Percentiles rank a stretch among this genome's conserved stretches.
Conservation (phyloP, 1,140 invertebrate species). For the Apis cerana region DNA sequence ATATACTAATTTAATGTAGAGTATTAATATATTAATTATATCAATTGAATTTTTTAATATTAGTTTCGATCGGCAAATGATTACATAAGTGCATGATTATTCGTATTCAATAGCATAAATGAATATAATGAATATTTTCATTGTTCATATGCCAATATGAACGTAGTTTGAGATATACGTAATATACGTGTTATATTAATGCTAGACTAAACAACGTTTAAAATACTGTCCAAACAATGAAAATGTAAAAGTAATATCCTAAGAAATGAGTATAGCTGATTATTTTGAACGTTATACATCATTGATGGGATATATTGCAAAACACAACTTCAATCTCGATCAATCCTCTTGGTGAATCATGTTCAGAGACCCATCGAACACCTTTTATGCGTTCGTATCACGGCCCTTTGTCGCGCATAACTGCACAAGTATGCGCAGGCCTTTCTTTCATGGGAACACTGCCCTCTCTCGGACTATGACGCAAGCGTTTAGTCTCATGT, state of each 20-base stretch:
- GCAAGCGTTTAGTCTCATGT: slow-evolving; percentile 53
- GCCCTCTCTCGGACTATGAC: slow-evolving; percentile 52
- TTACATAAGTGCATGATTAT: too few species aligned
- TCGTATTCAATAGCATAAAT: too few species aligned
- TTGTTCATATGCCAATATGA: too few species aligned
- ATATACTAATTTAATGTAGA: too few species aligned
- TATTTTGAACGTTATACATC: background rate
- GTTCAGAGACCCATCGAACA: slow-evolving; percentile 15
- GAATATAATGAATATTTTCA: too few species aligned
- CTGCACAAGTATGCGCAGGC: slow-evolving; percentile 48
- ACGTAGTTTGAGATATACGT: too few species aligned
- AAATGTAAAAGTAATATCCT: background rate
- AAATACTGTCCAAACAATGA: background rate
- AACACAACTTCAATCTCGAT: slow-evolving; percentile 10
- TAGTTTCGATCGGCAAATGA: too few species aligned
- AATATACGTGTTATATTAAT: background rate
- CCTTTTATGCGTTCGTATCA: slow-evolving; percentile 37
- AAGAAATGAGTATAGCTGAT: background rate
- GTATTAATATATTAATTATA: too few species aligned
- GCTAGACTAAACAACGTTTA: too few species aligned
- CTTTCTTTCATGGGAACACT: slow-evolving; percentile 61
- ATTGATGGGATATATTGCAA: background rate
- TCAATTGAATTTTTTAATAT: too few species aligned
- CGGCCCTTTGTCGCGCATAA: slow-evolving; percentile 53
- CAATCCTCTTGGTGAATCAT: background rate